phyloP scores from a whole-genome alignment of 2,888 invertebrate species.

The Dromius quadrimaculatus region DNA sequence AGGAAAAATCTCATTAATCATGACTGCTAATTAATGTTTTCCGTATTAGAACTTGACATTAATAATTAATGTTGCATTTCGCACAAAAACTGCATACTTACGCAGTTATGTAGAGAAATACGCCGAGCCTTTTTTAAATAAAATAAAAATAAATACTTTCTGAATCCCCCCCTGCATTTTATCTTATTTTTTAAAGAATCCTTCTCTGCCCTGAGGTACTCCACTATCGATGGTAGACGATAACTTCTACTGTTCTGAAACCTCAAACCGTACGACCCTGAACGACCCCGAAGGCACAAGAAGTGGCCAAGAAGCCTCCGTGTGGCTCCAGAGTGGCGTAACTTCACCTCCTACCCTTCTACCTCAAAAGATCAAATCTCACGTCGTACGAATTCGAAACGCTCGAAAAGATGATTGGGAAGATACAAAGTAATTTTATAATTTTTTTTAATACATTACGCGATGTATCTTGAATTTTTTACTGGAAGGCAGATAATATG shows the following conservation, averaged over 20 bases:
- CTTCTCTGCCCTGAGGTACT: neutral
- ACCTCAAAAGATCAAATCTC: neutral
- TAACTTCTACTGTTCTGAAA: neutral
- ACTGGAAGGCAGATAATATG: too few relatives aligned
- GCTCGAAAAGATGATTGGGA: neutral
- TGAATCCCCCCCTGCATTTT: too few relatives aligned
- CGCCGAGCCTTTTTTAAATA: too few relatives aligned
- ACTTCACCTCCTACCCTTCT: neutral
- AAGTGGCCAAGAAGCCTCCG: too few relatives aligned
- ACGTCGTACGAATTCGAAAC: conserved; percentile 23
- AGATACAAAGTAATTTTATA: neutral
- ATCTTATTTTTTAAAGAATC: conserved; percentile 1
- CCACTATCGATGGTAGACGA: neutral
- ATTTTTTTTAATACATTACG: neutral
- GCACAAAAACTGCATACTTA: too few relatives aligned
- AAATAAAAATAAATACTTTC: too few relatives aligned
- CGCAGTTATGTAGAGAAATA: too few relatives aligned
- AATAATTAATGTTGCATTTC: neutral
- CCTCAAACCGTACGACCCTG: conserved; percentile 11
- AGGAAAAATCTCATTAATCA: neutral
- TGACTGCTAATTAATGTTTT: neutral
- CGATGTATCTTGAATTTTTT: too few relatives aligned
- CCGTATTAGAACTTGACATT: neutral
- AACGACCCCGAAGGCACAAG: conserved; percentile 13
- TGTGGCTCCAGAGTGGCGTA: neutral